phyloP scores from a whole-genome alignment of 2,888 invertebrate genomes.

The Nebria salina region DNA sequence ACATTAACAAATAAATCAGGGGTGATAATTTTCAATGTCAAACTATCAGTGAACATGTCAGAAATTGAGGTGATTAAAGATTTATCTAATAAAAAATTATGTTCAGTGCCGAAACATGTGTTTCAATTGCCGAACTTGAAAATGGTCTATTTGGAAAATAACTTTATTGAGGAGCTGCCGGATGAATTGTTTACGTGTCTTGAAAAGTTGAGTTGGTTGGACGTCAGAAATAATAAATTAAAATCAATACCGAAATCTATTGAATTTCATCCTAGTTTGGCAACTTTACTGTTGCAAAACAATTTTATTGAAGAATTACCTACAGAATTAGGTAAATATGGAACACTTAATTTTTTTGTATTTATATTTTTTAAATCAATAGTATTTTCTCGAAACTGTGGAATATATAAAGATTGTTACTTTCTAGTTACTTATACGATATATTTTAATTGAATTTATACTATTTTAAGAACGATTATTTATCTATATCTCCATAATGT shows the following conservation, averaged over 20 bases:
- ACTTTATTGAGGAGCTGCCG: constrained; percentile 66
- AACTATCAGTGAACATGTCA: constrained; percentile 50
- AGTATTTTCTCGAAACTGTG: not conserved
- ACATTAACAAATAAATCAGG: constrained; percentile 12
- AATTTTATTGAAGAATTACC: constrained; percentile 70
- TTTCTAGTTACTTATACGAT: not conserved
- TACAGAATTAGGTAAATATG: constrained; percentile 67
- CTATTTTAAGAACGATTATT: no score
- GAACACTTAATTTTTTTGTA: not conserved
- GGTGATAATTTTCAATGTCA: not conserved
- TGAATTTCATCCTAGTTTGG: constrained; percentile 67
- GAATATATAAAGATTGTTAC: not conserved
- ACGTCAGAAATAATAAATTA: constrained; percentile 71
- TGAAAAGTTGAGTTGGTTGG: constrained; percentile 70
- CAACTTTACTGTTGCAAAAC: constrained; percentile 72
- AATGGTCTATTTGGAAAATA: constrained; percentile 69
- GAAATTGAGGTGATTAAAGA: constrained; percentile 59
- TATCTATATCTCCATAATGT: no score
- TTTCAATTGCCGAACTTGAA: constrained; percentile 58
- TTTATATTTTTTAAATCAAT: constrained; percentile 3
- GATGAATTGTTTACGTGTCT: constrained; percentile 69
- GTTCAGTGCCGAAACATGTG: constrained; percentile 55
- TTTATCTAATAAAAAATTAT: constrained; percentile 57
- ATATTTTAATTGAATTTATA: no score
- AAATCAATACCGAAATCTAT: constrained; percentile 67